These are phyloP conservation scores for Rhineura floridana DNA, from an alignment of 2,113 vertebrate genomes.

Conservation along the genomic window DNA sequence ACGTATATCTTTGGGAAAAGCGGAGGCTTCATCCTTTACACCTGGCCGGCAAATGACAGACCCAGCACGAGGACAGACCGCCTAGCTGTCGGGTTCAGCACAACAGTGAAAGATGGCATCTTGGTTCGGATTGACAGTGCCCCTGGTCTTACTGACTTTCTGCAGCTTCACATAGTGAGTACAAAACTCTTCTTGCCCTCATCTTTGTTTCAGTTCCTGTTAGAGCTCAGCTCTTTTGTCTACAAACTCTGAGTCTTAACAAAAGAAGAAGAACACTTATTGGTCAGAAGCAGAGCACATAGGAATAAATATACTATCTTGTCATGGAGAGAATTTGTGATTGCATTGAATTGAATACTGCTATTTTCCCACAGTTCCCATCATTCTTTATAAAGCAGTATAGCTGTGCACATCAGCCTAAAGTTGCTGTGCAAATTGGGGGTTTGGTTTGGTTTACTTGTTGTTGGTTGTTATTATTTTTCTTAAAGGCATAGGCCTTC, in stretches of 20 bases:
- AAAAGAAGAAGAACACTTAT: too few species aligned
- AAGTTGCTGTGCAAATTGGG: background rate
- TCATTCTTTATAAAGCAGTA: background rate
- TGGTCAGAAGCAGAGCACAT: background rate
- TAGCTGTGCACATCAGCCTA: background rate
- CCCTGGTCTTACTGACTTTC: slow-evolving; percentile 93
- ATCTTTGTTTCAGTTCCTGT: background rate
- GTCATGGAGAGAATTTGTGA: background rate
- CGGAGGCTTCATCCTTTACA: slow-evolving; percentile 94
- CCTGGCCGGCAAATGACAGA: slow-evolving; percentile 95
- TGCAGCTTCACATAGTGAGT: slow-evolving; percentile 98
- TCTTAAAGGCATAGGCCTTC: background rate
- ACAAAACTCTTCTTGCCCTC: background rate
- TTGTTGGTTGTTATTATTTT: background rate
- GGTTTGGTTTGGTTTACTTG: background rate
- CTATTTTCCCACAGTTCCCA: background rate
- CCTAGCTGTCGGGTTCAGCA: slow-evolving; percentile 87
- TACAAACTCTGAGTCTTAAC: background rate
- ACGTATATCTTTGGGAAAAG: slow-evolving; percentile 97
- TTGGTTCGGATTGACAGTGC: slow-evolving; percentile 96
- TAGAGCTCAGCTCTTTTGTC: background rate
- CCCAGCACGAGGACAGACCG: slow-evolving; percentile 95
- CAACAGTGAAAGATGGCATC: slow-evolving; percentile 91
- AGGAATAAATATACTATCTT: background rate
- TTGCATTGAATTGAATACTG: background rate